phyloP scores from a whole-genome alignment of 2,888 invertebrate species.

The Hirtodrosophila alboralis region DNA sequence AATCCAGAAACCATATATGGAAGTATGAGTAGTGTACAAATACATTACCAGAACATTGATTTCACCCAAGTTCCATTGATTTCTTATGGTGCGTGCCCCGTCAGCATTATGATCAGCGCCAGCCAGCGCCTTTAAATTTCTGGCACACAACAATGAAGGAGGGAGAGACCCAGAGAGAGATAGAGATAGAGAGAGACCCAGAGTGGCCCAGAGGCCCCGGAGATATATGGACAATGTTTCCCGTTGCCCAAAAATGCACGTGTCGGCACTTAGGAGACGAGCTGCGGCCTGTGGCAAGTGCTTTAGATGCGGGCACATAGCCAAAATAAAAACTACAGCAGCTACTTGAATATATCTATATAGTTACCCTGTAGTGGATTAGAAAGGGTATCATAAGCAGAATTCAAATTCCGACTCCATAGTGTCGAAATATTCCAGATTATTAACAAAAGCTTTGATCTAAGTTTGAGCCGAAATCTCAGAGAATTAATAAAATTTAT shows the following conservation, averaged over 20 bases:
- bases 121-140: conserved; percentile 30
- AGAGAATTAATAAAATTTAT: no score
- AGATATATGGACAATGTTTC: conserved; percentile 37
- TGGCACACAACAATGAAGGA: conserved; percentile 12
- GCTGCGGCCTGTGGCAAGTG: conserved; percentile 55
- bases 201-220: background rate
- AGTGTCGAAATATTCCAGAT: no score
- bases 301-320: conserved; percentile 64
- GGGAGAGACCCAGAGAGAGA: background rate
- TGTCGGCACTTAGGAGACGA: conserved; percentile 62
- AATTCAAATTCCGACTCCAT: no score
- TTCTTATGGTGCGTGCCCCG: conserved; percentile 18
- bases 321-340: conserved; percentile 40
- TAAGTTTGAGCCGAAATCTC: no score
- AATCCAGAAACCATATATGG: conserved; percentile 37
- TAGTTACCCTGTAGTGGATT: background rate
- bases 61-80: conserved; percentile 53
- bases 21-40: conserved; percentile 6
- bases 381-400: no score
- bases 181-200: no score
- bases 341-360: conserved; percentile 2
- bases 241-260: conserved; percentile 64
- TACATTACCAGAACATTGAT: conserved; percentile 54
- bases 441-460: no score
- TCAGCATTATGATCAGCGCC: conserved; percentile 54